These are phyloP conservation scores for Leptopterna dolabrata DNA, from an alignment of 2,888 invertebrate species.

Conservation along the genomic window DNA sequence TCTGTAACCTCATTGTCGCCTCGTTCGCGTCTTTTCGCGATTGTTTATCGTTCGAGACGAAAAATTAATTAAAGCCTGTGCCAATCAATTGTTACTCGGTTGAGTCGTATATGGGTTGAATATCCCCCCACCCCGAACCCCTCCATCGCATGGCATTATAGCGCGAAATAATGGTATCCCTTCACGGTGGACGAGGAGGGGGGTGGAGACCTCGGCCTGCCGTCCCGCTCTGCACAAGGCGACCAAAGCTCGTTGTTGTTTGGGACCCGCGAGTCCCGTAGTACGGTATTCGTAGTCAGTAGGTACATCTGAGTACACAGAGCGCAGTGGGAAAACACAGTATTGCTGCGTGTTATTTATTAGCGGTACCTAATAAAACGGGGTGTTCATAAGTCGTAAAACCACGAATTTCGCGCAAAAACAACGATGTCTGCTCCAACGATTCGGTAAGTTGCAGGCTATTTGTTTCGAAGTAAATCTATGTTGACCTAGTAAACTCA, in stretches of 20 bases:
- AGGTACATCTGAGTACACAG: no score
- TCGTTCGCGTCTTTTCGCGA: neutral
- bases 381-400: no score
- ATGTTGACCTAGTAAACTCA: no score
- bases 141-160: neutral
- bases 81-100: conserved; percentile 22
- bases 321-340: no score
- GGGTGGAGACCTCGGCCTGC: neutral
- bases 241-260: neutral
- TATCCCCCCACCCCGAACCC: neutral
- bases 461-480: no score
- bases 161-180: conserved; percentile 5
- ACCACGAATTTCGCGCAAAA: neutral
- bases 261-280: neutral
- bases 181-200: neutral
- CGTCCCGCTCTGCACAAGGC: neutral
- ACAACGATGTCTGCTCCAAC: neutral
- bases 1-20: neutral
- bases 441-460: neutral
- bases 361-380: no score
- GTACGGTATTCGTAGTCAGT: neutral
- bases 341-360: no score
- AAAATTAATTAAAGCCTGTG: conserved; percentile 10
- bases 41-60: conserved; percentile 11
- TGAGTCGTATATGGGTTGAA: neutral